Conservation (phyloP, 2,797 vertebrate genomes). For the Pampus argenteus region DNA sequence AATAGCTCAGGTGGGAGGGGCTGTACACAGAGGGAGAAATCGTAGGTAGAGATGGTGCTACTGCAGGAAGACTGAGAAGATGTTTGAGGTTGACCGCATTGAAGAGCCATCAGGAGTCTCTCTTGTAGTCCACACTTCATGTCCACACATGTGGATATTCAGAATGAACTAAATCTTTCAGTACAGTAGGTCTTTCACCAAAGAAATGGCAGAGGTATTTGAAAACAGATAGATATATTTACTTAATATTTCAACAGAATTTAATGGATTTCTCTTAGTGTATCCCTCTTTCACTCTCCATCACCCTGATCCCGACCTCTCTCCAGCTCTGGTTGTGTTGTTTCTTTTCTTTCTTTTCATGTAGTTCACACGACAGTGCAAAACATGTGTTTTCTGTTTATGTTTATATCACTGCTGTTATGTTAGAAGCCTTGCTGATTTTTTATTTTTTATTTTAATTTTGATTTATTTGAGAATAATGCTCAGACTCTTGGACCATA, state of each 20-base stretch:
- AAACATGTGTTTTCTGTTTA: background rate
- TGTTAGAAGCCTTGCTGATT: background rate
- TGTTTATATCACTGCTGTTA: background rate
- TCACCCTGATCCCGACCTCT: constrained; percentile 18
- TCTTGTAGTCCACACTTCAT: constrained; percentile 2
- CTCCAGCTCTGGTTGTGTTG: constrained; percentile 10
- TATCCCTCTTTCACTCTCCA: constrained; percentile 20
- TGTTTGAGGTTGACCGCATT: constrained; percentile 32
- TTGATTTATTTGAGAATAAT: background rate
- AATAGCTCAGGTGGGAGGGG: constrained; percentile 28
- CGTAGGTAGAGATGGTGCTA: constrained; percentile 20
- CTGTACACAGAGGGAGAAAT: constrained; percentile 29
- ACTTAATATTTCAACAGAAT: constrained; percentile 83
- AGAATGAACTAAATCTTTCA: constrained; percentile 75
- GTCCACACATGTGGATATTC: constrained; percentile 46
- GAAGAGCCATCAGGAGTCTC: constrained; percentile 42
- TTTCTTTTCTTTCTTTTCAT: constrained; percentile 9
- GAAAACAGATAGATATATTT: constrained; percentile 72
- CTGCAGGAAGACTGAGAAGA: constrained; percentile 25
- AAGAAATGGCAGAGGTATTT: constrained; percentile 49
- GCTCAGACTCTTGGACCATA: background rate
- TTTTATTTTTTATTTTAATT: background rate
- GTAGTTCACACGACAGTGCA: constrained; percentile 15
- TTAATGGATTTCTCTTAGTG: constrained; percentile 78
- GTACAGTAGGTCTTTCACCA: constrained; percentile 52